Evolutionary conservation across 2,888 invertebrate genomes (phyloP), one percentile per base, ranked within the genome.

Genomic region (Elmis aenea): DNA sequence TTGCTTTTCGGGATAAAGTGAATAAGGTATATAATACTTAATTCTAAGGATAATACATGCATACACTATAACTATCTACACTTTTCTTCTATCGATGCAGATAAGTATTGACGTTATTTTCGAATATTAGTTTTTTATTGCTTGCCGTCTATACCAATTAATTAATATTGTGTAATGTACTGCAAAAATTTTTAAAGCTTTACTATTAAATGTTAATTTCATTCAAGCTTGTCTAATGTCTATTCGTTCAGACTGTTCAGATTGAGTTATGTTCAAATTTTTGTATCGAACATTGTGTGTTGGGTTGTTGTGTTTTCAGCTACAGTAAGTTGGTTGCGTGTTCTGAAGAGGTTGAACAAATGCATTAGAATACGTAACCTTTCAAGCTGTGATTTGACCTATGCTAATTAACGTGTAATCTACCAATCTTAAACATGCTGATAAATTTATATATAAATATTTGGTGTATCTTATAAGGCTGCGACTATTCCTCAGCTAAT

Each of bases 1-100:
- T 66, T 64, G 64, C 64, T 66, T 63, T 58, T 59, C 56, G 62
- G 62, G 61, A 61, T 64, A 62, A 57, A 55, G 61, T 61, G 61
- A 61, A 61, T 56, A 48, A 50, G 51, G 59, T n/a, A n/a, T 60
- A 61, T 57, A 59, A 52, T 54, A 54, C 42, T 22, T 33, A 26
- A 26, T 45, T 52, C 46, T 53, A 54, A 48, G 46, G 54, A 55
- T 57, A 61, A 59, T 54, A 63, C 64, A 65, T 65, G 64, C 65
- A 65, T 64, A 63, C 62, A 54, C 62, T 64, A 65, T 61, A 52
- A 50, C 58, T 62, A 61, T 45, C 51, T 55, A 51, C 45, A 47
- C 43, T 50, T 50, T 48, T 48, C 51, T 54, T 48, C 52, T 50
- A 45, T 49, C 46, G 42, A 46, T 51, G 50, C 51, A 52, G 49